Conservation (phyloP, 30 jellyfish, hydroid and myxozoan genomes). For the Mastigias papua region DNA sequence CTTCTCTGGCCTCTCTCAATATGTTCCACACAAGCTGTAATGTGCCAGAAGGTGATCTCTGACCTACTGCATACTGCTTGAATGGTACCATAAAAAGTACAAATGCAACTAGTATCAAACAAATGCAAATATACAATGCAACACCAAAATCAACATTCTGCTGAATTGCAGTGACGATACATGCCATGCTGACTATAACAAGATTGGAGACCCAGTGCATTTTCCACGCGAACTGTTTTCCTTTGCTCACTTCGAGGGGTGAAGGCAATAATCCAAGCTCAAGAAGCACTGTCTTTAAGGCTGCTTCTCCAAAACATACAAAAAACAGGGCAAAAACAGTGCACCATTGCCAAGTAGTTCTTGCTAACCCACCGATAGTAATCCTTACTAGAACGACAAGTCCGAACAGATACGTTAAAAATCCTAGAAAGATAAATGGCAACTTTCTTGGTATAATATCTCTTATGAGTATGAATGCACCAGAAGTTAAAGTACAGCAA, state of each 20-base stretch:
- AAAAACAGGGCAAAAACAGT: slow-evolving; percentile 58
- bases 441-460: slow-evolving; percentile 31
- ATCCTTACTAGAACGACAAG: slow-evolving; percentile 6
- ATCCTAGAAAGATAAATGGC: slow-evolving; percentile 58
- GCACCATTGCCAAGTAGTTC: slow-evolving; percentile 8
- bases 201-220: slow-evolving; percentile 79
- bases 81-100: slow-evolving; percentile 51
- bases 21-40: slow-evolving; percentile 30
- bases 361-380: neutral
- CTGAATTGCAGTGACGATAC: slow-evolving; percentile 68
- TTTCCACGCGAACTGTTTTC: slow-evolving; percentile 43
- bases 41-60: neutral
- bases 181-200: slow-evolving; percentile 40
- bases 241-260: slow-evolving; percentile 10
- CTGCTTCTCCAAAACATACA: slow-evolving; percentile 82
- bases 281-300: slow-evolving; percentile 66
- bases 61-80: slow-evolving; percentile 35
- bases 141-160: slow-evolving; percentile 74
- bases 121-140: slow-evolving; percentile 70
- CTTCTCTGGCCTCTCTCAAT: slow-evolving; percentile 55
- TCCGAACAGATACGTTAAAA: slow-evolving; percentile 50
- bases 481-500: slow-evolving; percentile 41
- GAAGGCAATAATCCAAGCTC: slow-evolving; percentile 55
- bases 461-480: slow-evolving; percentile 28
- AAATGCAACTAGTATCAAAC: slow-evolving; percentile 37